Conservation (phyloP, 2,113 vertebrate species). For the Peromyscus maniculatus region DNA sequence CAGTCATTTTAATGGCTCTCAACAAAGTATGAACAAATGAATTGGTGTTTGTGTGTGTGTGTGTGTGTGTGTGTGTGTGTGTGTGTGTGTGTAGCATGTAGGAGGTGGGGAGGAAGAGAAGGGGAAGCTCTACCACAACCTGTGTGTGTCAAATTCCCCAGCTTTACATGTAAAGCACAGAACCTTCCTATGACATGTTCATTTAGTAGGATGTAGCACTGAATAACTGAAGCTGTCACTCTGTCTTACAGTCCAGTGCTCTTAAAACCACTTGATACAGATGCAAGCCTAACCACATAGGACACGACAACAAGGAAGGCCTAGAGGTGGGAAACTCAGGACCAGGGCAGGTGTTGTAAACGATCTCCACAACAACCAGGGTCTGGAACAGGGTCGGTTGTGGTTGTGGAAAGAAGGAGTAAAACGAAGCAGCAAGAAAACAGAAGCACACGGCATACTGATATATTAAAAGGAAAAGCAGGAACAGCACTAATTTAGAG, state of each 20-base stretch:
- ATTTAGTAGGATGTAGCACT: not conserved
- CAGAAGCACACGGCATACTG: not conserved
- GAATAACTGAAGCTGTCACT: not conserved
- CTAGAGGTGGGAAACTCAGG: not conserved
- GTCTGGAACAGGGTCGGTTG: not conserved
- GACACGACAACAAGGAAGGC: not conserved
- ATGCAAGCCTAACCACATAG: not conserved
- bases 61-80: not conserved
- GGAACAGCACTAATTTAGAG: not conserved
- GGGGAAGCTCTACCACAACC: not conserved
- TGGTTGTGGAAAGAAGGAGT: not conserved
- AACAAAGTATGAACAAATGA: not conserved
- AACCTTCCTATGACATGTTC: not conserved
- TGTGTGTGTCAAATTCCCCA: not conserved
- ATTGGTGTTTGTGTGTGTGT: not conserved
- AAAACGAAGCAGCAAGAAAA: not conserved
- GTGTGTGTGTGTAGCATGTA: not conserved
- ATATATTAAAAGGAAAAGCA: not conserved
- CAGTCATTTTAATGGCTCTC: not conserved
- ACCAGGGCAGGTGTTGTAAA: not conserved
- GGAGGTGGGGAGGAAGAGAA: not conserved
- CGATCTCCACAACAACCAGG: not conserved
- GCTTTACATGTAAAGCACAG: not conserved
- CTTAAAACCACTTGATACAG: not conserved
- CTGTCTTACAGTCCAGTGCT: not conserved